Conservation (phyloP, 2,888 invertebrate species). For the Drosophila pegasa region DNA sequence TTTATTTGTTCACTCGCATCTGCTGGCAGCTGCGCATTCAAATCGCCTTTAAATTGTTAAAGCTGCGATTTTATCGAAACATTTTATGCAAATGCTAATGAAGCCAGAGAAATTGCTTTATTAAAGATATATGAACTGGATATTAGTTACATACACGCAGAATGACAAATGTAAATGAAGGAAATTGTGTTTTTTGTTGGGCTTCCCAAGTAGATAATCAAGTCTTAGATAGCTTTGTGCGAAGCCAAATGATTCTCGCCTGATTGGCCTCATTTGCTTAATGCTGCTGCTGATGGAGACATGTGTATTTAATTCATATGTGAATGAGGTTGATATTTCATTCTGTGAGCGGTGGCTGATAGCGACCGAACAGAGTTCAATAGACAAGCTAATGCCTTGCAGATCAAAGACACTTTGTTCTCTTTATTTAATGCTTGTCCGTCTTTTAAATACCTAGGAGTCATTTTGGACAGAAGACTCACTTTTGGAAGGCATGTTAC, state of each 20-base stretch:
- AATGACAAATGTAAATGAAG: neutral
- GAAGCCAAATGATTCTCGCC: neutral
- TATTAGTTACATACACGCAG: neutral
- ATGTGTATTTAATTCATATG: no score
- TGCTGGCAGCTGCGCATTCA: conserved; percentile 22
- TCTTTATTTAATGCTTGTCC: no score
- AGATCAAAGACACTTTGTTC: no score
- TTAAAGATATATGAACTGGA: neutral
- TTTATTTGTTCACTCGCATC: conserved; percentile 50
- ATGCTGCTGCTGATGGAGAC: neutral
- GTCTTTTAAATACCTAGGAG: no score
- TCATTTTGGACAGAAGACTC: no score
- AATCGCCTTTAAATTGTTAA: conserved; percentile 36
- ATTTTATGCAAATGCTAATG: neutral
- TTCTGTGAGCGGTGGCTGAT: no score
- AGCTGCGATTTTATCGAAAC: conserved; percentile 9
- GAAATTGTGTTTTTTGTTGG: neutral
- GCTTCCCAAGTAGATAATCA: conserved; percentile 2
- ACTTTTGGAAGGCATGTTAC: no score
- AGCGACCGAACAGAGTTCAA: no score
- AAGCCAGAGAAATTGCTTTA: neutral
- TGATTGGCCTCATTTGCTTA: neutral
- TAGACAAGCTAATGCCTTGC: no score
- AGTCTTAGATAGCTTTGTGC: neutral
- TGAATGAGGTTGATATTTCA: no score